phyloP scores from a whole-genome alignment of 2,888 invertebrate genomes.

The Melanchra persicariae region DNA sequence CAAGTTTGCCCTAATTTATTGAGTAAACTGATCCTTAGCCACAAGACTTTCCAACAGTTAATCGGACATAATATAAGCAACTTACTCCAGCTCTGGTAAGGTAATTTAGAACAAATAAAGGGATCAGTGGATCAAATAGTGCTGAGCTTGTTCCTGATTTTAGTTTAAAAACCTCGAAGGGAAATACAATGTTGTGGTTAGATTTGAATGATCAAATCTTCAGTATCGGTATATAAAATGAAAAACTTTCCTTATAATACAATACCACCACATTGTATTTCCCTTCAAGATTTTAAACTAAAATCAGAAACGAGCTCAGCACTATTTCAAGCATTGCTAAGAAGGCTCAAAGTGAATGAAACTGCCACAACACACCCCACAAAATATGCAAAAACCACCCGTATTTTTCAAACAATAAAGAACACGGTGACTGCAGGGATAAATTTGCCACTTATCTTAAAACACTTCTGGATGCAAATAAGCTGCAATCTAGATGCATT shows the following conservation, averaged over 20 bases:
- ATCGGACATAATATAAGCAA: too few relatives aligned
- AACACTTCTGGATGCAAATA: constrained; percentile 71
- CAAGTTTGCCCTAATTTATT: too few relatives aligned
- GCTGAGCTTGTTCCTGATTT: too few relatives aligned
- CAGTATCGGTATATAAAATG: background rate
- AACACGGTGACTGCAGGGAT: background rate
- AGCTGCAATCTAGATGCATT: constrained; percentile 68
- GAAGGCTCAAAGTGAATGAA: constrained; percentile 61
- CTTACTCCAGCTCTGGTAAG: too few relatives aligned
- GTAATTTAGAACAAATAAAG: too few relatives aligned
- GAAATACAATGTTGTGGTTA: too few relatives aligned
- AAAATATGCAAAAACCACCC: constrained; percentile 24
- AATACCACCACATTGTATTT: constrained; percentile 18
- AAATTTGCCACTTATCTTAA: constrained; percentile 65
- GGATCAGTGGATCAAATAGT: too few relatives aligned
- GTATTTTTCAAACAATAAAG: background rate
- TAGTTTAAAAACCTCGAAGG: too few relatives aligned
- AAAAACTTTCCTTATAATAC: background rate
- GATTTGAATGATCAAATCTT: background rate
- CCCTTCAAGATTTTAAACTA: constrained; percentile 32
- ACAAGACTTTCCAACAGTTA: too few relatives aligned
- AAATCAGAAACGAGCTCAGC: constrained; percentile 52
- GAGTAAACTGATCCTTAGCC: too few relatives aligned
- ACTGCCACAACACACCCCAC: background rate
- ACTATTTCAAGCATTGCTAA: constrained; percentile 51